Evolutionary conservation across 2,888 invertebrate genomes (phyloP), one percentile per base, ranked within the genome.

Genomic region (Desoria tigrina): DNA sequence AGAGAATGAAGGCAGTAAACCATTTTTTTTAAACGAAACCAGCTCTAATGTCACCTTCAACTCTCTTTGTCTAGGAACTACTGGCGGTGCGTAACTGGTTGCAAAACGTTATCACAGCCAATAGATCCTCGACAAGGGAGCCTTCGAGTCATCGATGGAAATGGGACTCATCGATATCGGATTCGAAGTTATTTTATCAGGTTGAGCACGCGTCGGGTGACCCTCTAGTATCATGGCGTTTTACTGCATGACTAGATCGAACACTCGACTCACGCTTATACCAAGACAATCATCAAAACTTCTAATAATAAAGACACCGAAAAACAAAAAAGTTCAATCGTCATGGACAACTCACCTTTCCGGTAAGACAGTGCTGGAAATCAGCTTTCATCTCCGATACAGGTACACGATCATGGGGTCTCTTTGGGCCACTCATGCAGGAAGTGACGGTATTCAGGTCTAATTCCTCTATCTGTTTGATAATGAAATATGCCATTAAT

Each of bases 381-480:
- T 98, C 97, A 14, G 83, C 81, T 79, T 94, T 92, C 92, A 98
- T 94, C 50, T 90, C 88, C 0, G 86, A 82, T 0, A 97, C 93
- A 0, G 94, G 86, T 2, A 99, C 95, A 24, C 94, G 84, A 83
- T 99, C 98, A 77, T 99, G 98, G 0, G 98, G 98, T 59, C 98
- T 83, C 80, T 99, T 99, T 0, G 98, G 98, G 0, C 98, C 98
- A 66, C 95, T 95, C 16, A 97, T 90, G 23, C 94, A 96, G 1
- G 97, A 92, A 57, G 92, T 94, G 0, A 99, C 94, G 0, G 90
- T 89, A 0, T 85, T 80, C 51, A 99, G 82, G 79, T 99, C 96
- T 74, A 99, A 80, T 50, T 90, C 89, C 0, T 93, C 88, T 16
- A 90, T 84, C 86, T 91, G 78, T 59, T 28, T 18, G 9, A n/a